Percentiles rank a stretch among this genome's conserved stretches.
phyloP scores from a whole-genome alignment of 1,140 invertebrate genomes.

The Atta colombica region DNA sequence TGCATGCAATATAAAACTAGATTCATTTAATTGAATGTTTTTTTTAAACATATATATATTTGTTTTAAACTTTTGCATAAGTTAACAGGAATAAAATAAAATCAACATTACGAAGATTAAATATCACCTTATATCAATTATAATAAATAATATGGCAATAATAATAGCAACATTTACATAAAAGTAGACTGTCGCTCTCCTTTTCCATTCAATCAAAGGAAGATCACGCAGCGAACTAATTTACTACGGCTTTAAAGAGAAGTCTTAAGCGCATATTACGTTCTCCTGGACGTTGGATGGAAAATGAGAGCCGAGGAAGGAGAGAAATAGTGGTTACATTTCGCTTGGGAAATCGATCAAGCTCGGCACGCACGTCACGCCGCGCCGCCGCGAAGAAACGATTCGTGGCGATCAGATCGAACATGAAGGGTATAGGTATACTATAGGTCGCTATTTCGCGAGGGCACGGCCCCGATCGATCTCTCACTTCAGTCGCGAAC shows the following conservation, averaged over 20 bases:
- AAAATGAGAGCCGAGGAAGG: slow-evolving; percentile 6
- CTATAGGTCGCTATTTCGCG: slow-evolving; percentile 31
- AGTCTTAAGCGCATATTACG: slow-evolving; percentile 39
- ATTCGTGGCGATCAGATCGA: slow-evolving; percentile 53
- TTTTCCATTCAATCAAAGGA: slow-evolving; percentile 25
- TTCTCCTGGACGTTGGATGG: slow-evolving; percentile 16
- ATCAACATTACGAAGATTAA: neutral
- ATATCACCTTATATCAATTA: neutral
- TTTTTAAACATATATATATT: neutral
- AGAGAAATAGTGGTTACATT: slow-evolving; percentile 15
- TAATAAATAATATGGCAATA: slow-evolving; percentile 7
- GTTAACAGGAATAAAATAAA: slow-evolving; percentile 3
- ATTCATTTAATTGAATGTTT: neutral
- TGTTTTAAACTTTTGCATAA: neutral
- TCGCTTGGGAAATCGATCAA: slow-evolving; percentile 55
- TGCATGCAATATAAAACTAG: neutral
- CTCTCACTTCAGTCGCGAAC: slow-evolving; percentile 30
- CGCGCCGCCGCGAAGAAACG: slow-evolving; percentile 30
- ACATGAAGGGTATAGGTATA: slow-evolving; percentile 27
- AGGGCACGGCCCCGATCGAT: slow-evolving; percentile 46
- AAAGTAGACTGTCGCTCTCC: neutral
- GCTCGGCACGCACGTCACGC: slow-evolving; percentile 26
- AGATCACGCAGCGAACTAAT: slow-evolving; percentile 53
- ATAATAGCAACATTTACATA: neutral
- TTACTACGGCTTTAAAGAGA: slow-evolving; percentile 55